Evolutionary conservation across 2,797 vertebrate species (phyloP).

Genomic region (Capromys pilorides): DNA sequence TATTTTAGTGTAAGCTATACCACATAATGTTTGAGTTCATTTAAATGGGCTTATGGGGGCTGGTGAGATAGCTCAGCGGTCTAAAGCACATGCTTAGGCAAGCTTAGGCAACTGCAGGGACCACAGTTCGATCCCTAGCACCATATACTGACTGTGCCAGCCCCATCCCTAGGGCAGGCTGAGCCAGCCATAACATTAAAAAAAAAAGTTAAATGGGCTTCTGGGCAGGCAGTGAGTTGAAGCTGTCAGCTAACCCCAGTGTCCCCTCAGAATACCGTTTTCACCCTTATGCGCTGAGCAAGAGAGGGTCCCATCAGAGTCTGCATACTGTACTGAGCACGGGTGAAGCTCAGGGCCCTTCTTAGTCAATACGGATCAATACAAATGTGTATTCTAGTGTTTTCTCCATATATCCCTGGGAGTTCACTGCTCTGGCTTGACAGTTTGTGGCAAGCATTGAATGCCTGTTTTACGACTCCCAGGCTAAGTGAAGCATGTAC

Average conservation of each 20-base stretch:
- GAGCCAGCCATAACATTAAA: no score
- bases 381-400: background rate
- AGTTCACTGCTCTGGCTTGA: conserved; percentile 5
- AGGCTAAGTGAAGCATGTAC: no score
- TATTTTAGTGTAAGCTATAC: no score
- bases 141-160: no score
- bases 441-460: background rate
- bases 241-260: background rate
- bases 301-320: background rate
- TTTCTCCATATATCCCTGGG: background rate
- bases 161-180: no score
- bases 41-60: no score
- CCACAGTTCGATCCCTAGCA: no score
- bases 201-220: background rate
- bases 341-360: background rate
- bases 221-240: background rate
- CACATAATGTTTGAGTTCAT: no score
- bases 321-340: background rate
- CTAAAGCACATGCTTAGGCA: no score
- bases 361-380: conserved; percentile 3
- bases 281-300: background rate
- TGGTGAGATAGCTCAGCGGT: no score
- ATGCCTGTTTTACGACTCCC: background rate
- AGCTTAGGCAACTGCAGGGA: no score
- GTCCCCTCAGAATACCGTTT: background rate